Conservation (phyloP, 1,140 invertebrate species). For the Bicyclus anynana region DNA sequence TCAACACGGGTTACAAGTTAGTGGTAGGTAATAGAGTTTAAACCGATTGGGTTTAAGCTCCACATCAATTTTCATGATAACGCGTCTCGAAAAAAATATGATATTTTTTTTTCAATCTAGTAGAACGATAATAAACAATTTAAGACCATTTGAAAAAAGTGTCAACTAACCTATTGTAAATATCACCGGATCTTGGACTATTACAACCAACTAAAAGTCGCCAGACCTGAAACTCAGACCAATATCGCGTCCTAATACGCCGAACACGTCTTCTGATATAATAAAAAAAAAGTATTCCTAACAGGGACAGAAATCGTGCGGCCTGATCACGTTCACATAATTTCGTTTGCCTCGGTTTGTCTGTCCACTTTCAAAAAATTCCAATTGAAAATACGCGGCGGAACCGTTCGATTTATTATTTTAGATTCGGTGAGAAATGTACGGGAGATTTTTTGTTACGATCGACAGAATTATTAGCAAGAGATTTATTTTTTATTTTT, state of each 20-base stretch:
- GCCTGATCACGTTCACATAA: slow-evolving; percentile 21
- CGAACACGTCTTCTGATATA: slow-evolving; percentile 20
- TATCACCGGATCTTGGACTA: not conserved
- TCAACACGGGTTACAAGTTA: too few relatives aligned
- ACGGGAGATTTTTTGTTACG: not conserved
- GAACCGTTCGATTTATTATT: not conserved
- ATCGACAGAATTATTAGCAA: too few relatives aligned
- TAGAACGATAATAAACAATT: too few relatives aligned
- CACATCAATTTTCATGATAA: too few relatives aligned
- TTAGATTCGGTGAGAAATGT: not conserved
- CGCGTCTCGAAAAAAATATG: too few relatives aligned
- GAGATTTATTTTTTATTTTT: too few relatives aligned
- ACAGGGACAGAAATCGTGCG: slow-evolving; percentile 21
- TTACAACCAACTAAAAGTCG: not conserved
- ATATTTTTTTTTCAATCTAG: too few relatives aligned
- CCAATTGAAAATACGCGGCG: slow-evolving; percentile 2
- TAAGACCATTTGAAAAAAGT: too few relatives aligned
- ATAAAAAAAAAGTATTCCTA: slow-evolving; percentile 17
- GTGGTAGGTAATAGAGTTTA: too few relatives aligned
- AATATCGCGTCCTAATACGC: slow-evolving; percentile 8
- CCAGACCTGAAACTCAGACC: not conserved
- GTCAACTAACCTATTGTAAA: too few relatives aligned
- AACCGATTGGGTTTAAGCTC: too few relatives aligned
- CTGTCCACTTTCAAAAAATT: slow-evolving; percentile 17
- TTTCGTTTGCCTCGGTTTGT: slow-evolving; percentile 26